Base-by-base conservation (phyloP, 1,140 invertebrate species). In the Phymorhynchus buccinoides region DNA sequence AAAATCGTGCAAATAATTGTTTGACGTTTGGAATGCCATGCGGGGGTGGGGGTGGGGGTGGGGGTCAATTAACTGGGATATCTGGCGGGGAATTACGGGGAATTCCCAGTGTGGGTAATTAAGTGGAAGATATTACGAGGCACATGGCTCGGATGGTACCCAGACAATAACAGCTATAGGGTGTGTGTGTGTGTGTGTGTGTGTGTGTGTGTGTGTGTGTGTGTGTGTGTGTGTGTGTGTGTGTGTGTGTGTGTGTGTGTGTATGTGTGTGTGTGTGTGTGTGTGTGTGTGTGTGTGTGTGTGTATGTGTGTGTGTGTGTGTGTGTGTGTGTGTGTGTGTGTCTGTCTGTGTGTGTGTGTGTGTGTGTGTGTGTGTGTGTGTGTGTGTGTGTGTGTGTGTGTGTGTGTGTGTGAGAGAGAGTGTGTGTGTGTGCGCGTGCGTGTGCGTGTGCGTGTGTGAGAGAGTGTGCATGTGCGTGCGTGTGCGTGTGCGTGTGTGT, bases 211-310 rank as follows among this genome's bases (percentile, higher is more conserved):
- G 73, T 77, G 73, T 35, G 41, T 42, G 39, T 22, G 77, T 79
- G 77, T n/a, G 35, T 44, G 39, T n/a, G 77, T 68, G 62, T 68
- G 62, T 4, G 62, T 4, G 62, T n/a, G n/a, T 4, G 37, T 79
- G 39, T 18, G 41, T 79, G 77, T 42, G 35, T 79, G 39, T 42
- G 77, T 68, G 62, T 68, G 62, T 30, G 62, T 68, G 62, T 68
- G 77, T 79, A 22, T 41, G 77, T 79, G 77, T 42, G 35, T 79
- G 39, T 42, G 77, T 68, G 62, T 68, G 62, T 68, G 62, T 68
- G 62, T 68, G 39, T 39, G 75, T 39, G 32, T 39, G 41, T 39
- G 37, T 30, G 41, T 44, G n/a, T 4, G 77, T 44, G 77, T 1
- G 30, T 41, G 41, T 18, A 0, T 39, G 75, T 39, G 32, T 39